phyloP scores from a whole-genome alignment of 2,113 vertebrate genomes.

The Tringa solitaria region DNA sequence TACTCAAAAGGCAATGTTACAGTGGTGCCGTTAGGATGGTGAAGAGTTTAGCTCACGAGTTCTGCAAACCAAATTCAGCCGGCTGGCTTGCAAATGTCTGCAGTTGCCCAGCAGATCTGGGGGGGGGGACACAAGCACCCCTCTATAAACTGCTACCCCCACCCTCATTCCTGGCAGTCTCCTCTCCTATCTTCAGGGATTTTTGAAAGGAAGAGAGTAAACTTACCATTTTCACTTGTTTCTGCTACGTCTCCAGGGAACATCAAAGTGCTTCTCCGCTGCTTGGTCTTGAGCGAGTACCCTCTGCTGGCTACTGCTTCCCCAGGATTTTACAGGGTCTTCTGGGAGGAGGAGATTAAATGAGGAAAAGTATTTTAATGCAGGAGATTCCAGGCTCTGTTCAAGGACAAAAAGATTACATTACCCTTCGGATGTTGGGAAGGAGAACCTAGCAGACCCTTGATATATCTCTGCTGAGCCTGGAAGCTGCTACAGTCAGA shows the following conservation, averaged over 20 bases:
- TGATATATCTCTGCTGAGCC: constrained; percentile 31
- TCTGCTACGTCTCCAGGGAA: neutral
- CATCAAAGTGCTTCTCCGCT: neutral
- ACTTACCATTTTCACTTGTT: neutral
- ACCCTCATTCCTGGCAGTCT: neutral
- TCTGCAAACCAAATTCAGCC: neutral
- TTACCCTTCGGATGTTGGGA: neutral
- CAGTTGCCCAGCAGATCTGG: neutral
- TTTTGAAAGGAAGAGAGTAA: neutral
- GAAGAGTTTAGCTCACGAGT: neutral
- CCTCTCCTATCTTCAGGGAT: neutral
- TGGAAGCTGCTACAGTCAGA: constrained; percentile 23
- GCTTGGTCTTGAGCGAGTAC: neutral
- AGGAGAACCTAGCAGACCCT: neutral
- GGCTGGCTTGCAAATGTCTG: neutral
- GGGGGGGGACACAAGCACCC: neutral
- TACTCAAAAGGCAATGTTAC: neutral
- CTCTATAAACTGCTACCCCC: neutral
- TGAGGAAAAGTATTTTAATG: neutral
- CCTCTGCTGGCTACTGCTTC: neutral
- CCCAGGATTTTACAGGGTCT: neutral
- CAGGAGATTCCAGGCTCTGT: neutral
- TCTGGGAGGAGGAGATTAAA: neutral
- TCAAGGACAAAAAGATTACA: constrained; percentile 23
- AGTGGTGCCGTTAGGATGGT: neutral